Evolutionary conservation across 2,797 vertebrate genomes (phyloP).

Genomic region (Ceyx erithaca): DNA sequence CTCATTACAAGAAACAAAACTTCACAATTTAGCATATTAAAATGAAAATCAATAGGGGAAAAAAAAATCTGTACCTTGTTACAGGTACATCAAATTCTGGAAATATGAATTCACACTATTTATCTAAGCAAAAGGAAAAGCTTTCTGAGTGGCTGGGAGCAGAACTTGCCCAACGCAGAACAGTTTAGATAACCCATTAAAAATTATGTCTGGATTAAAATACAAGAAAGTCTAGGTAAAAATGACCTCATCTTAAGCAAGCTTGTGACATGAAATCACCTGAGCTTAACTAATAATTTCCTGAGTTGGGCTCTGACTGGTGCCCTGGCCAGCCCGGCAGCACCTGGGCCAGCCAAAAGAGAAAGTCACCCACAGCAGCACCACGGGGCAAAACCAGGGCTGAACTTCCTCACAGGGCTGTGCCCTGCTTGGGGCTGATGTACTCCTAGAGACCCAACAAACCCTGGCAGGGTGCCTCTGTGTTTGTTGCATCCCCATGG

Average conservation of each 20-base stretch:
- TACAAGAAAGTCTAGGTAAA: slow-evolving; percentile 26
- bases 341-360: neutral
- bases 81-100: slow-evolving; percentile 31
- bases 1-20: slow-evolving; percentile 11
- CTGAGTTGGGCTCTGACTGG: neutral
- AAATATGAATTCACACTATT: slow-evolving; percentile 54
- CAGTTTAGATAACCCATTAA: slow-evolving; percentile 31
- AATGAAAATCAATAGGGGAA: slow-evolving; percentile 1
- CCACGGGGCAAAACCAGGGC: rapidly evolving
- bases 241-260: slow-evolving; percentile 25
- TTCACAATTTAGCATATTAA: neutral
- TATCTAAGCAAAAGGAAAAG: slow-evolving; percentile 13
- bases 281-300: neutral
- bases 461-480: neutral
- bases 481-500: rapidly evolving
- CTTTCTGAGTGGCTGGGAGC: slow-evolving; percentile 6
- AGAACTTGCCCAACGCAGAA: slow-evolving; percentile 5
- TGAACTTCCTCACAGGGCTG: neutral
- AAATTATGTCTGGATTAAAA: slow-evolving; percentile 31
- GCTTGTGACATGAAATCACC: slow-evolving; percentile 8
- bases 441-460: neutral
- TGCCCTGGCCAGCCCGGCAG: neutral
- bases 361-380: rapidly evolving
- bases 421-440: neutral
- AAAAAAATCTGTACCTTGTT: slow-evolving; percentile 7